Evolutionary conservation across 2,888 invertebrate genomes (phyloP), one percentile per base, ranked within the genome.

Genomic region (Seira ritae): DNA sequence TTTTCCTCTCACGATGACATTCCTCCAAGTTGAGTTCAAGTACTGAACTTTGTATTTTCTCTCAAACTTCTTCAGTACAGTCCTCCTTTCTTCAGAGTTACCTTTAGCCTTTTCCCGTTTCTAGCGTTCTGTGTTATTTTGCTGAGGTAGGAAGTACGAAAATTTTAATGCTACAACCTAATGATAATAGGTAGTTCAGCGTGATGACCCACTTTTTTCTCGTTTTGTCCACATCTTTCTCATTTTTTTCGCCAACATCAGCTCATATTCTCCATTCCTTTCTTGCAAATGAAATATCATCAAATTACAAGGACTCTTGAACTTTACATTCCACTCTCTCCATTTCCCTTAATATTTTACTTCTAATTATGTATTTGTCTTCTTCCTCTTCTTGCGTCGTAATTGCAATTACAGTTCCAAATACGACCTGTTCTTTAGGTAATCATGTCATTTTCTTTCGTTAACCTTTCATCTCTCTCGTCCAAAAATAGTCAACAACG

Each of bases 231-330:
- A 4, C 31, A 31, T 31, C 31, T 31, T 31, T 31, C 3, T n/a
- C n/a, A n/a, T n/a, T 4, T 31, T 31, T 31, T 31, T 31, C 12
- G 55, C 55, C 12, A 17, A 17, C 55, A 55, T 55, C 55, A 55
- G 55, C 55, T 55, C 55, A 55, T 55, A 8, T 31, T 55, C 55
- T 55, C 55, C 55, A 55, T 55, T 55, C 17, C 55, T 2, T 55
- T n/a, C 55, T n/a, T 55, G 55, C 1, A 55, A 17, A 31, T 31
- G 31, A 31, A 31, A 8, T n/a, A n/a, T 17, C 55, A 55, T 55
- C 55, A 55, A 55, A 55, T 55, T 55, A 55, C 15, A 55, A 55
- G 55, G 15, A 55, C 55, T 55, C 55, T n/a, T 12, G 12, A 42
- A 42, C 42, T 12, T 55, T 55, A 55, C n/a, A 55, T 6, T 42